Base-by-base conservation (phyloP, 2,888 invertebrate species). In the Entomobrya multifasciata region DNA sequence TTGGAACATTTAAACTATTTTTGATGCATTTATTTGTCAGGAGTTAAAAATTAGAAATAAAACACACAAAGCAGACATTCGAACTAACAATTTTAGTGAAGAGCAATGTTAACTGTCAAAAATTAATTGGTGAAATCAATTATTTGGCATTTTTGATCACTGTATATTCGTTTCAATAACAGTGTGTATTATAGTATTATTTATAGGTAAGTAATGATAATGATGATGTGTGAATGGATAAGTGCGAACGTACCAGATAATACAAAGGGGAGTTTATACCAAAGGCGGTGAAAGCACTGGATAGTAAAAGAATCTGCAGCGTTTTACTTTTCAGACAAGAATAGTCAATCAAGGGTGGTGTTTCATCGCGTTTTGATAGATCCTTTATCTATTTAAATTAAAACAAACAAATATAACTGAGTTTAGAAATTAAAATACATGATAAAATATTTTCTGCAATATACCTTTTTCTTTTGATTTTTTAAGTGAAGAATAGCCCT, bases 241-340 rank as follows among this genome's bases (percentile, higher is more conserved):
- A n/a, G n/a, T n/a, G n/a, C n/a, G n/a, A n/a, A 57, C 77, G 92
- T 92, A 95, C 95, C 93, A 97, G 93, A 92, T 96, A 96, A 92
- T 97, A 96, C 91, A 97, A 95, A 0, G 97, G 97, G 0, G 96
- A 96, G 92, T 96, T 96, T 91, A 97, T 95, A 20, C 97, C 97
- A 92, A 97, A 95, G 6, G 96, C 96, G 76, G 94, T 94, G 88
- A 97, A 95, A 10, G 96, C 95, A 0, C 96, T 96, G 5, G 96
- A 96, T 91, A 96, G 94, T 85, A 97, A 94, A 85, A 97, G 93
- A 91, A 97, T 96, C 91, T 96, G 95, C 52, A 97, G 95, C 41
- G 97, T 96, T 92, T 96, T 96, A 92, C 97, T 97, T 92, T 95
- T 95, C 87, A 97, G 93, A 8, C 97, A 96, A 86, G 95, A 95